Evolutionary conservation across 2,888 invertebrate species (phyloP).

Genomic region (Sepiola atlantica): DNA sequence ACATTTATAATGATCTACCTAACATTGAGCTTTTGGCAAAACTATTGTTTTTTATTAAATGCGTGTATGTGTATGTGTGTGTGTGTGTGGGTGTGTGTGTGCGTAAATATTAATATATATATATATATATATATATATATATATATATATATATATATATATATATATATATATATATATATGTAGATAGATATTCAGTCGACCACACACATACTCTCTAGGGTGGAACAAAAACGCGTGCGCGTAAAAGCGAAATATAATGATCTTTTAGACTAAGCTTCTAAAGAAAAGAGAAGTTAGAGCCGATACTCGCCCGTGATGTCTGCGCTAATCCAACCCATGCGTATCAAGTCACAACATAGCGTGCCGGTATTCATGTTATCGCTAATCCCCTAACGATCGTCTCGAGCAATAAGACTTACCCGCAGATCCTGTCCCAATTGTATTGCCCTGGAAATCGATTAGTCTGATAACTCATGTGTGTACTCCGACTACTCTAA

Average conservation of each 20-base stretch:
- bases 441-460: neutral
- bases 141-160: no score
- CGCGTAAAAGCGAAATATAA: neutral
- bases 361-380: neutral
- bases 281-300: neutral
- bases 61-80: no score
- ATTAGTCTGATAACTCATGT: neutral
- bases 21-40: no score
- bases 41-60: no score
- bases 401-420: neutral
- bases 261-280: neutral
- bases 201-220: neutral
- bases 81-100: no score
- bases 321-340: neutral
- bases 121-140: no score
- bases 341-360: neutral
- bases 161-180: no score
- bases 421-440: neutral
- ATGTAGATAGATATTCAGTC: neutral
- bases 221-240: neutral
- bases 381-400: neutral
- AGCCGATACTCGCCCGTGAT: neutral
- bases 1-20: no score
- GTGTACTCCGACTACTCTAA: neutral
- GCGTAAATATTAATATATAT: no score